These are phyloP conservation scores for Diadophis punctatus DNA, from an alignment of 2,113 vertebrate species.

Conservation along the genomic window DNA sequence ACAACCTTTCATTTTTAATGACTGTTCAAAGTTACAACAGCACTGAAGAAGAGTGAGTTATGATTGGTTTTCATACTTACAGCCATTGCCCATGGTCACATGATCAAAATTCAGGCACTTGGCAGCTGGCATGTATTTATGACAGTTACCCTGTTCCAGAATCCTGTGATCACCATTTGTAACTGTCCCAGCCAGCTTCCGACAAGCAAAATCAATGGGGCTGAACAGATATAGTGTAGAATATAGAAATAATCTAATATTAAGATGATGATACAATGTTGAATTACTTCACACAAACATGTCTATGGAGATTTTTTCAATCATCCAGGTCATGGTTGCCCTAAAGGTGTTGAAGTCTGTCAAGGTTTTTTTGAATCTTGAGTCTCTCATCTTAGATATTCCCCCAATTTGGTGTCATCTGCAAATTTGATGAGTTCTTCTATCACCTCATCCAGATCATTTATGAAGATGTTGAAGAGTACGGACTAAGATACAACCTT, in stretches of 20 bases:
- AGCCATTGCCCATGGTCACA: not conserved
- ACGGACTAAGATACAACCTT: not conserved
- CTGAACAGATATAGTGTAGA: not conserved
- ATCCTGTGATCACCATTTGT: not conserved
- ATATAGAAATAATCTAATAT: not conserved
- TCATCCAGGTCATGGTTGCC: not conserved
- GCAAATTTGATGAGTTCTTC: not conserved
- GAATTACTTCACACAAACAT: slow-evolving; percentile 38
- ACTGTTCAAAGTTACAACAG: not conserved
- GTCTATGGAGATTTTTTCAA: not conserved
- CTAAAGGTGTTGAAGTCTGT: not conserved
- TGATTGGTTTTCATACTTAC: not conserved
- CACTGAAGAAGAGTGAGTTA: not conserved
- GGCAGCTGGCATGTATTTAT: not conserved
- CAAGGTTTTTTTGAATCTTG: too few relatives aligned
- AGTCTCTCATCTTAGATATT: not conserved
- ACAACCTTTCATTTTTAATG: not conserved
- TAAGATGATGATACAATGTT: slow-evolving; percentile 24
- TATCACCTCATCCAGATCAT: not conserved
- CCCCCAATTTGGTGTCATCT: not conserved
- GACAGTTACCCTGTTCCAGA: not conserved
- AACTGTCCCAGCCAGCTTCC: not conserved
- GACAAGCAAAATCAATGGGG: not conserved
- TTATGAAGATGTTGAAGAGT: not conserved
- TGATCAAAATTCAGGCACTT: not conserved